These are phyloP conservation scores for Actenoides lindsayi DNA, from an alignment of 2,113 vertebrate species.

Conservation along the genomic window DNA sequence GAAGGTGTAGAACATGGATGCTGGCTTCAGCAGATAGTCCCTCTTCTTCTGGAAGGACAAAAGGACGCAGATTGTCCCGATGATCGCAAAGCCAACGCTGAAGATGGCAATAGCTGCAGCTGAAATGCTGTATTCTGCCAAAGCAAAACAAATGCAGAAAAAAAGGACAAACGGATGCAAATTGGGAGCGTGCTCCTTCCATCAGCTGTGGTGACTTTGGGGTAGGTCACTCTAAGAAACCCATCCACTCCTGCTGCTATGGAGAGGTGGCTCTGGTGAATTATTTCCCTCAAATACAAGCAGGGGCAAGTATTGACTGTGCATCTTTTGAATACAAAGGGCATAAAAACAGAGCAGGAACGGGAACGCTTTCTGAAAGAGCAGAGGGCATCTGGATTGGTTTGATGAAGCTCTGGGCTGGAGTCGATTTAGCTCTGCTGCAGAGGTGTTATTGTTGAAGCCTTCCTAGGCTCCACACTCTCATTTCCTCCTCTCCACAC, in stretches of 20 bases:
- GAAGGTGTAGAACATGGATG: conserved; percentile 93
- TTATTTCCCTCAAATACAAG: background rate
- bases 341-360: background rate
- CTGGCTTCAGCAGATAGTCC: conserved; percentile 93
- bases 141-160: background rate
- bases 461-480: background rate
- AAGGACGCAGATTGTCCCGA: conserved; percentile 84
- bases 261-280: background rate
- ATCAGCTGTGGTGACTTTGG: background rate
- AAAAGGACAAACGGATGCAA: background rate
- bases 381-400: background rate
- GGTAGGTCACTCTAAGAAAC: background rate
- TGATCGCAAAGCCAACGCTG: conserved; percentile 87
- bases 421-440: rapidly evolving
- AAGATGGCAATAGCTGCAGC: conserved; percentile 96
- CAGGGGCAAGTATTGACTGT: rapidly evolving
- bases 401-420: background rate
- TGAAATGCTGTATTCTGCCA: conserved; percentile 95
- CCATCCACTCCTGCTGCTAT: rapidly evolving
- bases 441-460: background rate
- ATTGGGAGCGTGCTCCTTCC: background rate
- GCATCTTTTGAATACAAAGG: background rate
- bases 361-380: rapidly evolving
- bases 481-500: background rate
- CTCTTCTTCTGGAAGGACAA: conserved; percentile 85